Conservation (phyloP, 2,113 vertebrate genomes). For the Hippocampus mohnikei region DNA sequence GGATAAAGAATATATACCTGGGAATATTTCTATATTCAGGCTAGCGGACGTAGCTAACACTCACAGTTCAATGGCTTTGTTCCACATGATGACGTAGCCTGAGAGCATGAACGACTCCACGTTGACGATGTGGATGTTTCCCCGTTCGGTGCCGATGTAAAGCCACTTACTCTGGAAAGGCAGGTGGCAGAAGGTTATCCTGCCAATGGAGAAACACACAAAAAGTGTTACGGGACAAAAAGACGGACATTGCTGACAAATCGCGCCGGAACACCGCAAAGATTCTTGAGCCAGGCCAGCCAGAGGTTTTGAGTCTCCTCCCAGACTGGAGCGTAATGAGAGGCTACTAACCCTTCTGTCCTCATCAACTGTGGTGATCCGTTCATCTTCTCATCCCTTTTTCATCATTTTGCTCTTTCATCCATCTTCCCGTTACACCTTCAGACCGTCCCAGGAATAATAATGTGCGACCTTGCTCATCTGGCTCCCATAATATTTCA, state of each 20-base stretch:
- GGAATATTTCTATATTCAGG: too few relatives aligned
- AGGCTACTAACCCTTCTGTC: conserved; percentile 51
- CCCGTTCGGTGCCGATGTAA: conserved; percentile 95
- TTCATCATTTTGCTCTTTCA: conserved; percentile 51
- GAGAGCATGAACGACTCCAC: conserved; percentile 99
- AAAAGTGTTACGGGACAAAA: conserved; percentile 2
- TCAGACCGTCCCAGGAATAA: conserved; percentile 37
- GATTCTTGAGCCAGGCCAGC: conserved; percentile 15
- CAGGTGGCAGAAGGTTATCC: conserved; percentile 98
- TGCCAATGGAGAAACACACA: conserved; percentile 48
- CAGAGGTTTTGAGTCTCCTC: conserved; percentile 26
- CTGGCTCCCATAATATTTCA: conserved; percentile 44
- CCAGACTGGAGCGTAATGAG: conserved; percentile 48
- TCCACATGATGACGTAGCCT: conserved; percentile 99
- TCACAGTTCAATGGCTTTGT: conserved; percentile 99
- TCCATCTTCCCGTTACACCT: conserved; percentile 38
- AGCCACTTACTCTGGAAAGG: conserved; percentile 99
- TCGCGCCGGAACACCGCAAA: conserved; percentile 11
- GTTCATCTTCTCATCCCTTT: conserved; percentile 58
- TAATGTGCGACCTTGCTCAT: conserved; percentile 53
- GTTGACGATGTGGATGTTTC: conserved; percentile 98
- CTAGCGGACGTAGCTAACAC: conserved; percentile 52
- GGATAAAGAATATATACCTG: too few relatives aligned
- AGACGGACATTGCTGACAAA: not conserved
- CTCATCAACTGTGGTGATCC: conserved; percentile 32